A percentile compares a stretch with the other conserved stretches of the same genome.
Evolutionary conservation across 2,113 vertebrate species (phyloP).

Genomic region (Thunnus maccoyii): DNA sequence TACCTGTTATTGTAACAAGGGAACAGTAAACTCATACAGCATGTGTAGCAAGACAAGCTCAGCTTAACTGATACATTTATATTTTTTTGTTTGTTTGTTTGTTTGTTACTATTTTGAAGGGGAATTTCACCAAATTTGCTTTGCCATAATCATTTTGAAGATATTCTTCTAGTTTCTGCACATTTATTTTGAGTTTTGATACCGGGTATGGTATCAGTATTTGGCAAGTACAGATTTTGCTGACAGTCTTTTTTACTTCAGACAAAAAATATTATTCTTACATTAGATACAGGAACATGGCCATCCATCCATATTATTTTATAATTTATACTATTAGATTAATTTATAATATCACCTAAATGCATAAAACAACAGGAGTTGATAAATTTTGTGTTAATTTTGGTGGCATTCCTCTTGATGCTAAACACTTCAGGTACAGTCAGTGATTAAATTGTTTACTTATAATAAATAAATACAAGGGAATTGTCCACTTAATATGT

Average conservation of each 20-base stretch:
- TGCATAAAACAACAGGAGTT: too few relatives aligned
- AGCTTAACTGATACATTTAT: not conserved
- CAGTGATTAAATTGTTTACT: conserved; percentile 17
- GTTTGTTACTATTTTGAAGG: not conserved
- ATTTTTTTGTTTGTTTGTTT: not conserved
- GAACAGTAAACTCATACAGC: conserved; percentile 35
- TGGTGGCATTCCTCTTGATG: conserved; percentile 32
- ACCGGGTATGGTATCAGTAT: too few relatives aligned
- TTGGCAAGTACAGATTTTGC: not conserved
- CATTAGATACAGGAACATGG: too few relatives aligned
- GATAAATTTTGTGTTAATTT: too few relatives aligned
- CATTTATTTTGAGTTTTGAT: too few relatives aligned
- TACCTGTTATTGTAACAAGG: conserved; percentile 25
- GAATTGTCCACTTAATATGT: conserved; percentile 42
- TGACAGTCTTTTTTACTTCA: not conserved
- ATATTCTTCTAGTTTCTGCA: too few relatives aligned
- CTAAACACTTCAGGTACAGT: conserved; percentile 48
- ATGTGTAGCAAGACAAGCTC: conserved; percentile 29
- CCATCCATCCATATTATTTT: too few relatives aligned
- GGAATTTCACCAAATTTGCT: conserved; percentile 13
- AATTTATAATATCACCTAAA: too few relatives aligned
- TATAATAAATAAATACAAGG: conserved; percentile 3
- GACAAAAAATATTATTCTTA: too few relatives aligned
- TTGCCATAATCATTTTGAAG: not conserved
- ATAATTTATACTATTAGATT: too few relatives aligned